A percentile compares a stretch with the other conserved stretches of the same genome.
Evolutionary conservation across 2,888 invertebrate species (phyloP).

Genomic region (Cheilosia variabilis): DNA sequence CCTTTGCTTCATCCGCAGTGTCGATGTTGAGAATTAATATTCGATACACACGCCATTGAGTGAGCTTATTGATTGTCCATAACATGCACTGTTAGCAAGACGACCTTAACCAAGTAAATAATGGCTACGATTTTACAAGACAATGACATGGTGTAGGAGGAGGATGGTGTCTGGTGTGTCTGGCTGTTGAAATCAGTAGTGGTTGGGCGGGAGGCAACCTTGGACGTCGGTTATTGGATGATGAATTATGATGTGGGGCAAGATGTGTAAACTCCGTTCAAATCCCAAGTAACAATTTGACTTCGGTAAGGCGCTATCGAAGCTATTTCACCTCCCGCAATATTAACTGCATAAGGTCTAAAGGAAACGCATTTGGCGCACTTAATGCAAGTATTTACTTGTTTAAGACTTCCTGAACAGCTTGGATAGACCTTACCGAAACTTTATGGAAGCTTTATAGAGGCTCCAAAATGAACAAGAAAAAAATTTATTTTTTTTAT

Average conservation of each 20-base stretch:
- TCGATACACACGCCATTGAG: slow-evolving; percentile 36
- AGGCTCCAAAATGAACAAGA: no score
- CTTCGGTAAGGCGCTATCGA: no score
- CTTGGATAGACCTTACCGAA: no score
- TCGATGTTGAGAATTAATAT: slow-evolving; percentile 51
- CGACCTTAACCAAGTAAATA: slow-evolving; percentile 64
- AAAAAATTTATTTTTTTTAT: no score
- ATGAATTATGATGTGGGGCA: slow-evolving; percentile 1
- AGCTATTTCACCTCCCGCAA: no score
- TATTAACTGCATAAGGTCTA: no score
- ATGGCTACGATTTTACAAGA: slow-evolving; percentile 51
- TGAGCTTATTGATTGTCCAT: slow-evolving; percentile 44
- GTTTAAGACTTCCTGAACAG: no score
- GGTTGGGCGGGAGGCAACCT: slow-evolving; percentile 26
- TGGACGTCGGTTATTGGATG: slow-evolving; percentile 12
- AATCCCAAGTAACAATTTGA: no score
- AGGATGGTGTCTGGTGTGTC: slow-evolving; percentile 2
- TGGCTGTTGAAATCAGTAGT: slow-evolving; percentile 8
- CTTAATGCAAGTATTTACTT: no score
- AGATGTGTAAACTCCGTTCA: background rate
- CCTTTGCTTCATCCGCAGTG: slow-evolving; percentile 28
- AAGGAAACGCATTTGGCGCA: no score
- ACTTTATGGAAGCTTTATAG: no score
- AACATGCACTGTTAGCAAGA: slow-evolving; percentile 48
- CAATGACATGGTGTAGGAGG: slow-evolving; percentile 16